phyloP scores from a whole-genome alignment of 2,888 invertebrate species.

The Periphyllus acericola region DNA sequence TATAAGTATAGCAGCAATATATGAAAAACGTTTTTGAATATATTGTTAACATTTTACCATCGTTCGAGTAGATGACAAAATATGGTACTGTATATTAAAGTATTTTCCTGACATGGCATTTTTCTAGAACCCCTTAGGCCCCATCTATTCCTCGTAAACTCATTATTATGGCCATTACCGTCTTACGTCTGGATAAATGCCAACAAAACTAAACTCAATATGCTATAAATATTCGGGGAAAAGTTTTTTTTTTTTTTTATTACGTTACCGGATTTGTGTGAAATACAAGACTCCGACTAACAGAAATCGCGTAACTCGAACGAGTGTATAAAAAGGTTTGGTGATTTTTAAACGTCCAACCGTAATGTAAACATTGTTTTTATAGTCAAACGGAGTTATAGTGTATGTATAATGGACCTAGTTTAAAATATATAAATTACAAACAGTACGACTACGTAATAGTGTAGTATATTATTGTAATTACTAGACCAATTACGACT shows the following conservation, averaged over 20 bases:
- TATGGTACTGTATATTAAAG: neutral
- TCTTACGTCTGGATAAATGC: constrained; percentile 41
- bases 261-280: neutral
- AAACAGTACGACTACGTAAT: too few species aligned
- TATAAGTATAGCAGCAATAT: neutral
- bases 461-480: too few species aligned
- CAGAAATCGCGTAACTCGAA: neutral
- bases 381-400: too few species aligned
- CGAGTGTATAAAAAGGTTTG: constrained; percentile 4
- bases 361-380: neutral
- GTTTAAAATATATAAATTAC: too few species aligned
- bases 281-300: constrained; percentile 34
- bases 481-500: too few species aligned
- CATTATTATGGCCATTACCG: constrained; percentile 51
- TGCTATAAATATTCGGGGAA: constrained; percentile 54
- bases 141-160: constrained; percentile 45
- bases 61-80: constrained; percentile 1
- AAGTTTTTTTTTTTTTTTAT: constrained; percentile 18
- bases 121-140: constrained; percentile 12
- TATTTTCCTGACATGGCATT: constrained; percentile 14
- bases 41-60: constrained; percentile 7
- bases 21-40: constrained; percentile 8
- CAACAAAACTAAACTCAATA: constrained; percentile 42
- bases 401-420: too few species aligned
- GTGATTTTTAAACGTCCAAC: neutral